Percentiles rank a stretch among this genome's conserved stretches.
Evolutionary conservation across 2,113 vertebrate species (phyloP).

Genomic region (Tychaedon coryphoeus): DNA sequence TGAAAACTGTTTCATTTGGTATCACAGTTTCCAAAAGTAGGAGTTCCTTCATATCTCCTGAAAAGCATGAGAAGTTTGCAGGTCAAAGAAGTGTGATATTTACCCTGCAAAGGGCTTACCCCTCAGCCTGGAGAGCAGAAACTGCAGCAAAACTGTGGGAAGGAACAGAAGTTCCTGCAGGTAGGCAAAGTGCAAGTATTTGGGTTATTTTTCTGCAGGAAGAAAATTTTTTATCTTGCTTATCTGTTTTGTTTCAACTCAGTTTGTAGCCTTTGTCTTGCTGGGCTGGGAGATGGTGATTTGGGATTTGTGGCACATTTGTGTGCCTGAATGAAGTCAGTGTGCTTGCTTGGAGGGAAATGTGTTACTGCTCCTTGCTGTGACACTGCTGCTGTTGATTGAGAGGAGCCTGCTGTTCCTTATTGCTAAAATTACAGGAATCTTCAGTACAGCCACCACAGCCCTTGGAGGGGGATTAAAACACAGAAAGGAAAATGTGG

Average conservation of each 20-base stretch:
- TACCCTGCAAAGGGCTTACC: background rate
- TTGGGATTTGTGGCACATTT: constrained; percentile 29
- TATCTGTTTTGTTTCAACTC: constrained; percentile 39
- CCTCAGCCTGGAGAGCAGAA: background rate
- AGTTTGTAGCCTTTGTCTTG: constrained; percentile 45
- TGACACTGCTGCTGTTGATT: constrained; percentile 14
- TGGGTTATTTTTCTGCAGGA: background rate
- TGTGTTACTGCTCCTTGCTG: constrained; percentile 16
- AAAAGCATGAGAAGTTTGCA: background rate
- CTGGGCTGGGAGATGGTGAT: constrained; percentile 6
- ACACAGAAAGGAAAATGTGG: background rate
- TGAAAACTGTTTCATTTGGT: background rate
- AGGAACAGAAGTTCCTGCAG: background rate
- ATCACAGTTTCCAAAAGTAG: background rate
- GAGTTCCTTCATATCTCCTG: fast-evolving
- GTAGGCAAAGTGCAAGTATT: background rate
- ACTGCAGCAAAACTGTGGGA: background rate
- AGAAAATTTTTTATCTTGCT: background rate
- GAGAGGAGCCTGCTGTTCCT: constrained; percentile 54
- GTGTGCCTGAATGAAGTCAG: constrained; percentile 23
- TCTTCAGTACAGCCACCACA: background rate
- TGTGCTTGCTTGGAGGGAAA: constrained; percentile 7
- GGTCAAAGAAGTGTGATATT: background rate
- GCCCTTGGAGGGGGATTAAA: background rate
- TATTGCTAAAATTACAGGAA: constrained; percentile 34